Percentiles rank a stretch among this genome's conserved stretches.
These are phyloP conservation scores for Corapipo altera DNA, from an alignment of 2,113 vertebrate genomes.

Conservation along the genomic window DNA sequence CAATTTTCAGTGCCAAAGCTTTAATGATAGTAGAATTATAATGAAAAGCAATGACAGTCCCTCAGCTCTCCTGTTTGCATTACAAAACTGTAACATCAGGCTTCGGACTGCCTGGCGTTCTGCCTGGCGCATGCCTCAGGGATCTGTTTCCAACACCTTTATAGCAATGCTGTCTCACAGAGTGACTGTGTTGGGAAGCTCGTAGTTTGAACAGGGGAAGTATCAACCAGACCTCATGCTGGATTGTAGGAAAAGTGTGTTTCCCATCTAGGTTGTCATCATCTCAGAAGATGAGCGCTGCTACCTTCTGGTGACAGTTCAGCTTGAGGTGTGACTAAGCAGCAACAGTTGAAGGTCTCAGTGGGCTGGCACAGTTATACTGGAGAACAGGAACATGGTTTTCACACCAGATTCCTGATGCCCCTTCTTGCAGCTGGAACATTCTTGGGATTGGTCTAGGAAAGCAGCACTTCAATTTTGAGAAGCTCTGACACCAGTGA, in stretches of 20 bases:
- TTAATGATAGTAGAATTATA: not conserved
- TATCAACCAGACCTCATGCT: accelerated
- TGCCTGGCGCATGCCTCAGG: not conserved
- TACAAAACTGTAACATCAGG: not conserved
- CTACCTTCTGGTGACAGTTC: not conserved
- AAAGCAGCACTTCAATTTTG: not conserved
- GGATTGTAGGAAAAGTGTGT: not conserved
- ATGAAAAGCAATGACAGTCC: not conserved
- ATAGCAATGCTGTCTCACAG: not conserved
- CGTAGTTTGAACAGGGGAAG: not conserved
- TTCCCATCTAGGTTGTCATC: not conserved
- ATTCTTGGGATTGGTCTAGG: not conserved
- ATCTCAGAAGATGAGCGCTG: accelerated
- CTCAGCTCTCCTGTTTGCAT: not conserved
- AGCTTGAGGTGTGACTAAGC: not conserved
- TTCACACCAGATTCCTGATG: not conserved
- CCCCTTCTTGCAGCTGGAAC: not conserved
- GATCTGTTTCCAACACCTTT: not conserved
- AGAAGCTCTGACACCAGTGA: not conserved
- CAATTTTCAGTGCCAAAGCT: not conserved
- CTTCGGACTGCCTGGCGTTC: not conserved
- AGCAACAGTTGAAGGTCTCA: accelerated
- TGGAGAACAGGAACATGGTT: not conserved
- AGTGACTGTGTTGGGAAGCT: not conserved
- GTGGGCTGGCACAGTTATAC: accelerated